phyloP scores from a whole-genome alignment of 2,888 invertebrate genomes.

The Luperina nickerlii region DNA sequence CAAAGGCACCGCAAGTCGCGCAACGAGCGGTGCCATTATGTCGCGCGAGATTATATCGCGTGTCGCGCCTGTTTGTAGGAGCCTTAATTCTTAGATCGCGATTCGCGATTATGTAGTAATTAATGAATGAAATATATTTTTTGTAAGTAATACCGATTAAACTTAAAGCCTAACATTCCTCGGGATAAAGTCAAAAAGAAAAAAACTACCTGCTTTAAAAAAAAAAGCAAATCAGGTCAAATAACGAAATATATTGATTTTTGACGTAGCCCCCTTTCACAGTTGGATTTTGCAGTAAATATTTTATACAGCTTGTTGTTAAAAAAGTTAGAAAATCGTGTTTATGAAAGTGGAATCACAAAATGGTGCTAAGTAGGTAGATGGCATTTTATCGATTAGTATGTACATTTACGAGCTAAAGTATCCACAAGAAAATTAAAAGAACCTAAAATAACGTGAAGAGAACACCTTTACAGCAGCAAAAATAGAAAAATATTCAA shows the following conservation, averaged over 20 bases:
- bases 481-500: conserved; percentile 47
- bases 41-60: no score
- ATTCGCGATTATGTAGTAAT: background rate
- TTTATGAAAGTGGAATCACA: background rate
- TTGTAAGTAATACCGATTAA: background rate
- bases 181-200: background rate
- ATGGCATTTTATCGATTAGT: background rate
- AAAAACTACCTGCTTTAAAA: background rate
- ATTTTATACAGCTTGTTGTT: background rate
- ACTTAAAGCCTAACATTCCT: background rate
- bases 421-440: background rate
- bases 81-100: background rate
- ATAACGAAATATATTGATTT: conserved; percentile 14
- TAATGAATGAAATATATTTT: background rate
- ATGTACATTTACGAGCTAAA: background rate
- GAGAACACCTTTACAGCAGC: background rate
- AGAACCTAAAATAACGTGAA: background rate
- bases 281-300: background rate
- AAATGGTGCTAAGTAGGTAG: conserved; percentile 32
- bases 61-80: no score
- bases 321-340: background rate
- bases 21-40: no score
- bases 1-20: no score
- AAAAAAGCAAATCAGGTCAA: background rate
- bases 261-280: conserved; percentile 8